Percentiles rank a stretch among this genome's conserved stretches.
These are phyloP conservation scores for Halesus radiatus DNA, from an alignment of 1,140 invertebrate species.

Conservation along the genomic window DNA sequence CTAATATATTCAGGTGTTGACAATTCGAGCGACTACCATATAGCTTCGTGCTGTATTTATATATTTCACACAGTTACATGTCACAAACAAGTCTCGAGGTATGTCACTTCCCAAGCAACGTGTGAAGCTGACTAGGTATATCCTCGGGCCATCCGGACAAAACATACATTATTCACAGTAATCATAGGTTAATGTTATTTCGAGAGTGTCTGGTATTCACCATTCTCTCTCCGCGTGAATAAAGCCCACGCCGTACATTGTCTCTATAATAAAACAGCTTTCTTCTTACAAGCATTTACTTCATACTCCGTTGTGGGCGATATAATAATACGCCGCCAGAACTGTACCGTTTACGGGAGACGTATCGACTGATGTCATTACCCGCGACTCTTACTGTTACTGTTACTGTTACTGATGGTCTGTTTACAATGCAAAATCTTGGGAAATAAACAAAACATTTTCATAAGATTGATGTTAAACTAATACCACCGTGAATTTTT, in stretches of 20 bases:
- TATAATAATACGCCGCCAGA: not conserved
- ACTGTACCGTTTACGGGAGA: conserved; percentile 2
- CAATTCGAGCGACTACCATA: not conserved
- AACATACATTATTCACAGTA: conserved; percentile 38
- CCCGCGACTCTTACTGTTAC: not conserved
- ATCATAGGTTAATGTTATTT: conserved; percentile 38
- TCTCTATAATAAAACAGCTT: conserved; percentile 17
- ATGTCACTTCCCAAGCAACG: too few relatives aligned
- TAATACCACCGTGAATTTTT: too few relatives aligned
- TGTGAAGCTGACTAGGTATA: too few relatives aligned
- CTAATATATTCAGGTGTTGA: too few relatives aligned
- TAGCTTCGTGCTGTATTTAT: not conserved
- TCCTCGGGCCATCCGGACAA: not conserved
- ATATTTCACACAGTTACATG: too few relatives aligned
- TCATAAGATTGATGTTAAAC: too few relatives aligned
- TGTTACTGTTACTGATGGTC: too few relatives aligned
- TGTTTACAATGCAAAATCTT: conserved; percentile 8
- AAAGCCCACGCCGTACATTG: conserved; percentile 18
- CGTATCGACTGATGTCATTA: conserved; percentile 19
- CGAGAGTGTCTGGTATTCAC: conserved; percentile 4
- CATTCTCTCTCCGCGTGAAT: not conserved
- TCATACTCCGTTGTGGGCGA: conserved; percentile 4
- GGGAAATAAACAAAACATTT: too few relatives aligned
- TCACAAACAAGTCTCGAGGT: too few relatives aligned
- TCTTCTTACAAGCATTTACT: not conserved